phyloP scores from a whole-genome alignment of 1,140 invertebrate genomes.

The Drosophila setifemur region DNA sequence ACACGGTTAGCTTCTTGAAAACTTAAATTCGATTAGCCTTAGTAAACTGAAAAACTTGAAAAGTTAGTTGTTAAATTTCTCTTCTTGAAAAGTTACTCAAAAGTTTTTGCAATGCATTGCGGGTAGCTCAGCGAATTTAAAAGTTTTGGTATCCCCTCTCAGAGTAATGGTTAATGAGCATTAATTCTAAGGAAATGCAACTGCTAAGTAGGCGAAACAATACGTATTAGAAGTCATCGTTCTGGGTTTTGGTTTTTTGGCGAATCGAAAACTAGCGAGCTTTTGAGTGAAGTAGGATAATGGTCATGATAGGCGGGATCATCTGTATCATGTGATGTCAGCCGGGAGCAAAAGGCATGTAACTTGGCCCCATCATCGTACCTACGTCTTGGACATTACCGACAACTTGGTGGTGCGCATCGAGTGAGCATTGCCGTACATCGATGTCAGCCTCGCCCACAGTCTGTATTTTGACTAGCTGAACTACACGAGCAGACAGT shows the following conservation, averaged over 20 bases:
- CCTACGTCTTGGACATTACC: slow-evolving; percentile 66
- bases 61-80: no score
- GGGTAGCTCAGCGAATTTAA: no score
- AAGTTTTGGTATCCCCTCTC: neutral
- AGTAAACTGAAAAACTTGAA: no score
- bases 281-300: slow-evolving; percentile 18
- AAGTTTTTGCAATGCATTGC: no score
- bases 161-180: neutral
- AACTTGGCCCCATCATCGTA: slow-evolving; percentile 46
- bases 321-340: slow-evolving; percentile 28
- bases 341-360: slow-evolving; percentile 17
- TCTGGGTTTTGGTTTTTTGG: neutral
- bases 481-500: slow-evolving; percentile 64
- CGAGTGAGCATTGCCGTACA: slow-evolving; percentile 48
- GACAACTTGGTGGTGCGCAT: slow-evolving; percentile 44
- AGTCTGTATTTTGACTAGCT: slow-evolving; percentile 80
- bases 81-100: no score
- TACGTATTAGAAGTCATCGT: slow-evolving; percentile 8
- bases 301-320: slow-evolving; percentile 20
- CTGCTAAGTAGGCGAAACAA: slow-evolving; percentile 14
- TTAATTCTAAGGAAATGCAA: slow-evolving; percentile 14
- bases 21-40: no score
- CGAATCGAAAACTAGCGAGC: slow-evolving; percentile 18
- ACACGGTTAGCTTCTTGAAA: no score
- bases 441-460: slow-evolving; percentile 66